Conservation (phyloP, 2,888 invertebrate genomes). For the Cyaniris semiargus region DNA sequence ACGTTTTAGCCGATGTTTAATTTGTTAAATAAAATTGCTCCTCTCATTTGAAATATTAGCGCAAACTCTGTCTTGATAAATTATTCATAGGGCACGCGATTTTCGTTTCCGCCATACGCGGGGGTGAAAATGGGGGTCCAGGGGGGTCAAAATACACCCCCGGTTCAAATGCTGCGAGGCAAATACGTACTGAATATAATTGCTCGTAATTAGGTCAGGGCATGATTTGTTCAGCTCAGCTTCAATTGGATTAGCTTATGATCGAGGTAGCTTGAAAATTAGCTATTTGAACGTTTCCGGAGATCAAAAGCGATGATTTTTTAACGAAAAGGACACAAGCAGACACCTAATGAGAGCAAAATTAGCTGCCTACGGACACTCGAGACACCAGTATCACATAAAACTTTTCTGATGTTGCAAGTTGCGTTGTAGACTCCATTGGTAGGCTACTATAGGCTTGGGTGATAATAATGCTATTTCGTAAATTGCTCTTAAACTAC, state of each 20-base stretch:
- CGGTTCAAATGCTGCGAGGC: background rate
- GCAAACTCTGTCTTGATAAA: background rate
- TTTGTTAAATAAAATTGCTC: conserved; percentile 16
- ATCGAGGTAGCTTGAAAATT: background rate
- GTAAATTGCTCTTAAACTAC: too few species aligned
- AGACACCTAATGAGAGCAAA: too few species aligned
- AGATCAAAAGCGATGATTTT: background rate
- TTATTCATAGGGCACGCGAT: conserved; percentile 10
- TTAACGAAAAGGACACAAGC: background rate
- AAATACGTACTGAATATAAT: conserved; percentile 21
- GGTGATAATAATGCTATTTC: too few species aligned
- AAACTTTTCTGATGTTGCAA: too few species aligned
- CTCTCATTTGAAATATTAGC: conserved; percentile 1
- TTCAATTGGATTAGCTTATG: conserved; percentile 11
- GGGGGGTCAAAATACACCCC: background rate
- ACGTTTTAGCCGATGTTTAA: background rate
- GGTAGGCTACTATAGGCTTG: too few species aligned
- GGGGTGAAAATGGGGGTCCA: background rate
- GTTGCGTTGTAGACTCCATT: too few species aligned
- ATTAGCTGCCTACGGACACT: background rate
- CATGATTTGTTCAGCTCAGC: conserved; percentile 10
- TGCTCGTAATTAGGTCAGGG: background rate
- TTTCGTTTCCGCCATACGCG: conserved; percentile 3
- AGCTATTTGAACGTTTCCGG: background rate
- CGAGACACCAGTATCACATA: background rate